These are phyloP conservation scores for Pedionomus torquatus DNA, from an alignment of 2,113 vertebrate genomes.

Conservation along the genomic window DNA sequence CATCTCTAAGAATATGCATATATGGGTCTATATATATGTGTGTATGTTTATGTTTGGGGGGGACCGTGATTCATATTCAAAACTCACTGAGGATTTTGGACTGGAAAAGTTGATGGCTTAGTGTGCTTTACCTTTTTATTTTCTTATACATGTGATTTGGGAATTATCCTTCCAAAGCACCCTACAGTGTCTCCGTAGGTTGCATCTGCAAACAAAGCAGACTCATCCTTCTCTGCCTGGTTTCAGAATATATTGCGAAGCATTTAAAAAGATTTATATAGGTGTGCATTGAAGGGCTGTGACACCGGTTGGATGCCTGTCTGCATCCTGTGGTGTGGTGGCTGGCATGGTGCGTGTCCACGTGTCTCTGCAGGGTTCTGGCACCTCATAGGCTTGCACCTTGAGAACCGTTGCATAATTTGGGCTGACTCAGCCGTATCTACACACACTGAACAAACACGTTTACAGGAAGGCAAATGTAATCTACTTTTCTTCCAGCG, in stretches of 20 bases:
- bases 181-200: no score
- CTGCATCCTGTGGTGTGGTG: accelerated
- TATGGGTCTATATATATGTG: not conserved
- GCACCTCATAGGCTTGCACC: not conserved
- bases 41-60: not conserved
- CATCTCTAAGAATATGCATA: not conserved
- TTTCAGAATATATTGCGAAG: not conserved
- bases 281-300: not conserved
- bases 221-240: not conserved
- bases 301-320: not conserved
- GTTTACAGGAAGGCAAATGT: not conserved
- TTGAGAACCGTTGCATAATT: not conserved
- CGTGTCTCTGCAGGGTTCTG: not conserved
- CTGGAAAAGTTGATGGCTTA: not conserved
- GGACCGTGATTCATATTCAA: not conserved
- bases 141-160: not conserved
- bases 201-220: not conserved
- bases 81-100: not conserved
- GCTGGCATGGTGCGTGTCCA: not conserved
- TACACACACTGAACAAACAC: accelerated
- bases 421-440: not conserved
- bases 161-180: not conserved
- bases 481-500: slow-evolving; percentile 21
- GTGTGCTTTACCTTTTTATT: not conserved
- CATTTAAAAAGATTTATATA: not conserved